Evolutionary conservation across 2,888 invertebrate species (phyloP).

Genomic region (Euplexia lucipara): DNA sequence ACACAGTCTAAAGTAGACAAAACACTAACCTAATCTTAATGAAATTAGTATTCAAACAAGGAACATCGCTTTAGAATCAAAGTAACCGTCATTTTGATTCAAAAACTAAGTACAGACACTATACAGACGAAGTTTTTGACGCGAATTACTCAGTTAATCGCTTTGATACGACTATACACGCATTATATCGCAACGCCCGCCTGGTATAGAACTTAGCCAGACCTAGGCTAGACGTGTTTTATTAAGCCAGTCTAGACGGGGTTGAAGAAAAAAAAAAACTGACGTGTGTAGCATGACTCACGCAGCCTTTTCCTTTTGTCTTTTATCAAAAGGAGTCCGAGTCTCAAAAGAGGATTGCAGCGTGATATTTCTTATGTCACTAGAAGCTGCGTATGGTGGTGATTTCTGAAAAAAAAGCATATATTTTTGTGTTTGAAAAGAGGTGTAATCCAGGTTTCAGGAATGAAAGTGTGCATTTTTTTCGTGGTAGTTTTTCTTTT

Average conservation of each 20-base stretch:
- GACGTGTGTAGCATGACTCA: conserved; percentile 6
- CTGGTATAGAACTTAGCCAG: conserved; percentile 25
- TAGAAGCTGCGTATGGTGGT: not conserved
- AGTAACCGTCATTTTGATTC: conserved; percentile 4
- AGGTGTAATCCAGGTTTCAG: not conserved
- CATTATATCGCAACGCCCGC: conserved; percentile 17
- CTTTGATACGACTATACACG: conserved; percentile 24
- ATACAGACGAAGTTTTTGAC: conserved; percentile 8
- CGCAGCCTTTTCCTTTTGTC: conserved; percentile 37
- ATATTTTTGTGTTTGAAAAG: not conserved
- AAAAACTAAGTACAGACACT: conserved; percentile 23
- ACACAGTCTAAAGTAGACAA: too few species aligned
- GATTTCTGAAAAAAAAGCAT: not conserved
- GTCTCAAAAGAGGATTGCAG: conserved; percentile 21
- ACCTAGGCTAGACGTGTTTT: conserved; percentile 46
- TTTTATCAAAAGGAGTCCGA: conserved; percentile 21
- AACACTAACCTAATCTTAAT: not conserved
- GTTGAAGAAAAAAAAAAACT: conserved; percentile 25
- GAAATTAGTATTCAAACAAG: not conserved
- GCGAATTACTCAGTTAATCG: conserved; percentile 15
- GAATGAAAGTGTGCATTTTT: too few species aligned
- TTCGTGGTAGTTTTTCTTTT: too few species aligned
- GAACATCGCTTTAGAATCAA: not conserved
- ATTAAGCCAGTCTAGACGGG: conserved; percentile 46
- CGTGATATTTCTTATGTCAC: conserved; percentile 16